These are phyloP conservation scores for Empis livida DNA, from an alignment of 2,888 invertebrate genomes.

Conservation along the genomic window DNA sequence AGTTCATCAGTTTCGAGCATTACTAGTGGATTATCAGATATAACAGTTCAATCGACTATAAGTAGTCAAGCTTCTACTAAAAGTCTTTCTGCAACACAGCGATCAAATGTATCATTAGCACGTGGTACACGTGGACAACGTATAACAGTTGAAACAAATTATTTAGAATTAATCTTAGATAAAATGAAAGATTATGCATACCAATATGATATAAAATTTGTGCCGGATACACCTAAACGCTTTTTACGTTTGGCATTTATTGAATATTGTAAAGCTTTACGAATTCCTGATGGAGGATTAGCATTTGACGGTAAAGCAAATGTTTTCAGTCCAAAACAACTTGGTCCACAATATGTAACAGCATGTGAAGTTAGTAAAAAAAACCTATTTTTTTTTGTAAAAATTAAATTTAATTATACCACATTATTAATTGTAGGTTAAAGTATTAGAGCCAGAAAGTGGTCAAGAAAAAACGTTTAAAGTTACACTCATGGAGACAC, in stretches of 20 bases:
- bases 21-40: background rate
- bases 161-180: conserved; percentile 43
- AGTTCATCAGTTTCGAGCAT: background rate
- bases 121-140: conserved; percentile 32
- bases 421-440: conserved; percentile 1
- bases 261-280: conserved; percentile 21
- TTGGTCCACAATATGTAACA: background rate
- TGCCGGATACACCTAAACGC: conserved; percentile 56
- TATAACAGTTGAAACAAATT: conserved; percentile 47
- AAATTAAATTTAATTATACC: background rate
- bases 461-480: conserved; percentile 12
- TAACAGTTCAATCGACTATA: background rate
- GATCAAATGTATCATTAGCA: background rate
- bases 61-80: background rate
- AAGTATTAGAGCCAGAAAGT: conserved; percentile 13
- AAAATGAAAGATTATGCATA: conserved; percentile 37
- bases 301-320: conserved; percentile 65
- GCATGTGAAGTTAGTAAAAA: background rate
- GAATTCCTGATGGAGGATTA: conserved; percentile 38
- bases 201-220: conserved; percentile 74
- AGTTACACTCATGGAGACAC: conserved; percentile 24
- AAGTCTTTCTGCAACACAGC: background rate
- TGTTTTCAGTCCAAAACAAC: conserved; percentile 37
- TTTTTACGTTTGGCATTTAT: conserved; percentile 41
- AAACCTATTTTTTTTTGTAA: too few species aligned